Percentiles rank a stretch among this genome's conserved stretches.
Conservation (phyloP, 2,888 invertebrate species). For the Himalopsyche tibetana region DNA sequence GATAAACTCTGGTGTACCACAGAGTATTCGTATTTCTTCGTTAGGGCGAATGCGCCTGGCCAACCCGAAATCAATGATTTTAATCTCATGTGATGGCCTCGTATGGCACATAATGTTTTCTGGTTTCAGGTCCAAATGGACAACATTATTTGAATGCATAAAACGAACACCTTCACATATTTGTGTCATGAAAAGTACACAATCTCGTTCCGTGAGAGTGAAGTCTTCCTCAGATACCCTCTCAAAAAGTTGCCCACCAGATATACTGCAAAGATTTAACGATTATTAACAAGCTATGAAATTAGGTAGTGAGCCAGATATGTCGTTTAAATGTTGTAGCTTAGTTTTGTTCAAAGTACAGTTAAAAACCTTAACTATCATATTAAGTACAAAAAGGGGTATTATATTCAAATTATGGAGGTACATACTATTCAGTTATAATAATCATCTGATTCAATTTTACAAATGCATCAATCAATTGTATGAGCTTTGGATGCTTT, state of each 20-base stretch:
- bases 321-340: neutral
- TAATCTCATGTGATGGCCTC: constrained; percentile 89
- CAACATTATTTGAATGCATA: constrained; percentile 89
- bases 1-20: constrained; percentile 95
- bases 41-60: constrained; percentile 85
- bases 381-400: constrained; percentile 4
- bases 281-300: neutral
- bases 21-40: constrained; percentile 83
- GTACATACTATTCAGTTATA: constrained; percentile 93
- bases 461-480: constrained; percentile 70
- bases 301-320: neutral
- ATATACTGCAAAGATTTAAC: constrained; percentile 80
- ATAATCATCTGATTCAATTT: constrained; percentile 81
- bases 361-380: neutral
- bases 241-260: constrained; percentile 95
- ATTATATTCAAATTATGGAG: neutral
- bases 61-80: constrained; percentile 95
- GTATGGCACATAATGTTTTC: constrained; percentile 96
- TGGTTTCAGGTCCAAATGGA: constrained; percentile 95
- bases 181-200: constrained; percentile 91
- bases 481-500: constrained; percentile 89
- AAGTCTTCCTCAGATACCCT: constrained; percentile 95
- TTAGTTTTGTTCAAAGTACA: constrained; percentile 44
- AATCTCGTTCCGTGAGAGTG: constrained; percentile 81
- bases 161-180: constrained; percentile 94